Evolutionary conservation across 1,140 invertebrate genomes (phyloP).

Genomic region (Hyphantria cunea): DNA sequence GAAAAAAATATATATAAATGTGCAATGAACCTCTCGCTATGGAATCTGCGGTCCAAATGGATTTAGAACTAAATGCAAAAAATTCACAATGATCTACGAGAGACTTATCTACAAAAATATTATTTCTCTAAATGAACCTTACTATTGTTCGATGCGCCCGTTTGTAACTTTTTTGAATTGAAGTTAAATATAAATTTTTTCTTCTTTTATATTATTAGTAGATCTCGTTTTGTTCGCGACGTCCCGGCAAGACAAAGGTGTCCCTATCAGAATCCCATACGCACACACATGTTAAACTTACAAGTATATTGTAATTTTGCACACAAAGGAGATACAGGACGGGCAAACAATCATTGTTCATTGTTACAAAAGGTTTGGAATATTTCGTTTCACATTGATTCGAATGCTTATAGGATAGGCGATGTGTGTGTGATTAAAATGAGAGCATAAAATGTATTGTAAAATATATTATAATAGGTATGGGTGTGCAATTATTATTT

Average conservation of each 20-base stretch:
- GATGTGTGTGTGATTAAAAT: constrained; percentile 67
- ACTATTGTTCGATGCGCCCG: constrained; percentile 74
- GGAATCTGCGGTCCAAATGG: constrained; percentile 63
- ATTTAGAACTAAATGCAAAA: constrained; percentile 58
- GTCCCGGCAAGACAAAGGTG: constrained; percentile 78
- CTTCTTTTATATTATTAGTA: constrained; percentile 78
- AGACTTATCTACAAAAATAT: constrained; percentile 81
- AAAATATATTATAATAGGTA: no score
- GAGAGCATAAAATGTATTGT: constrained; percentile 36
- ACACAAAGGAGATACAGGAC: constrained; percentile 78
- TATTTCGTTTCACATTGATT: constrained; percentile 79
- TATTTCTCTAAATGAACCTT: constrained; percentile 79
- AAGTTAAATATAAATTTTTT: constrained; percentile 80
- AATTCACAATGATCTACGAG: constrained; percentile 69
- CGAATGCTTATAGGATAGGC: constrained; percentile 70
- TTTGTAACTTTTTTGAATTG: constrained; percentile 79
- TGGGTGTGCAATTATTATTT: constrained; percentile 78
- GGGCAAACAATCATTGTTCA: constrained; percentile 81
- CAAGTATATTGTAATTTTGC: constrained; percentile 80
- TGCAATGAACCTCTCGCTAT: constrained; percentile 59
- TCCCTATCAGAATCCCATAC: constrained; percentile 72
- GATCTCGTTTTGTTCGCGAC: constrained; percentile 78
- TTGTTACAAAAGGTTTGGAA: constrained; percentile 80
- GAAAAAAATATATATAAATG: no score
- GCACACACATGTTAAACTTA: constrained; percentile 72